Evolutionary conservation across 30 jellyfish, hydroid and myxozoan species (phyloP).

Genomic region (Hydractinia symbiolongicarpus): DNA sequence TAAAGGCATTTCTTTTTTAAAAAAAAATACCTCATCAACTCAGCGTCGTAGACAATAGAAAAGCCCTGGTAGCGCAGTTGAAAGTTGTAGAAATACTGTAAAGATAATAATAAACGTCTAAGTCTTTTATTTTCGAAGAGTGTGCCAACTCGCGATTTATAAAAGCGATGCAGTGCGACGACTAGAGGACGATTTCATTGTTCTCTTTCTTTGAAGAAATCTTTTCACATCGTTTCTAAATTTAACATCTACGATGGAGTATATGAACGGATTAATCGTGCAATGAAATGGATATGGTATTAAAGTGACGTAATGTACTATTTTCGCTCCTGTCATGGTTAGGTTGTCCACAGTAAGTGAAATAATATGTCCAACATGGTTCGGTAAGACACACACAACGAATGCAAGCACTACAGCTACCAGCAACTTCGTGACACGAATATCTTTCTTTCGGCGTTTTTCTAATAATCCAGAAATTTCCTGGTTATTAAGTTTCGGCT

Average conservation of each 20-base stretch:
- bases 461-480: not conserved
- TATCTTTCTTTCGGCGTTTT: constrained; percentile 17
- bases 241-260: constrained; percentile 15
- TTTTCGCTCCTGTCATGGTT: not conserved
- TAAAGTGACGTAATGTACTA: not conserved
- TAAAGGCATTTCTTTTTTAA: too few relatives aligned
- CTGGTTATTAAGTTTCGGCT: not conserved
- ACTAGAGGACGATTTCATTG: too few relatives aligned
- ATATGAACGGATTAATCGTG: constrained; percentile 7
- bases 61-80: too few relatives aligned
- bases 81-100: too few relatives aligned
- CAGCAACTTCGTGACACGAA: constrained; percentile 5
- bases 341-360: not conserved
- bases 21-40: too few relatives aligned
- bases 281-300: constrained; percentile 25
- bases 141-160: too few relatives aligned
- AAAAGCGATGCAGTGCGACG: too few relatives aligned
- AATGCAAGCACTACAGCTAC: constrained; percentile 23
- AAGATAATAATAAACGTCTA: too few relatives aligned
- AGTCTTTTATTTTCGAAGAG: too few relatives aligned
- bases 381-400: constrained; percentile 24
- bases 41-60: too few relatives aligned
- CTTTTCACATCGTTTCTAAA: not conserved
- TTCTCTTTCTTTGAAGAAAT: not conserved
- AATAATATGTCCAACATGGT: constrained; percentile 17